Conservation (phyloP, 2,797 vertebrate species). For the Hylomyscus alleni region DNA sequence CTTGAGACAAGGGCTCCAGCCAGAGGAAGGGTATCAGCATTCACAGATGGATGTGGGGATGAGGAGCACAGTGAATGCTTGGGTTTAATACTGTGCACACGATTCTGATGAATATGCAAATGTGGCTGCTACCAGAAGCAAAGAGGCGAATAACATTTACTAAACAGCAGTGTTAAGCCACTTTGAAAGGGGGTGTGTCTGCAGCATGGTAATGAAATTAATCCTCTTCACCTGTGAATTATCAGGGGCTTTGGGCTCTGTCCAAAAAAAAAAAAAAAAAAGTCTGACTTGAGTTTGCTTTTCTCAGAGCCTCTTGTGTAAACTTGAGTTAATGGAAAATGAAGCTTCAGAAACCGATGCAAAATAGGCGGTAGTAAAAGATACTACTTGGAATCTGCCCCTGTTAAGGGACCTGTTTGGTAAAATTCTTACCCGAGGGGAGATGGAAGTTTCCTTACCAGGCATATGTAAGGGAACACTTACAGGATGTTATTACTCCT, state of each 20-base stretch:
- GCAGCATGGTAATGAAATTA: slow-evolving; percentile 79
- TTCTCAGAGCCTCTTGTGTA: slow-evolving; percentile 67
- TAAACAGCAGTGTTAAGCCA: slow-evolving; percentile 70
- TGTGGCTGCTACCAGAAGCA: slow-evolving; percentile 51
- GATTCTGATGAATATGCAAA: slow-evolving; percentile 83
- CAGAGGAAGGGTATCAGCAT: slow-evolving; percentile 56
- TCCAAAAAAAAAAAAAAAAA: slow-evolving; percentile 79
- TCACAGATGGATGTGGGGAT: neutral
- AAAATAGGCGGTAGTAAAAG: slow-evolving; percentile 63
- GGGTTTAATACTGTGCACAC: slow-evolving; percentile 53
- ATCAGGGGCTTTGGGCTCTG: slow-evolving; percentile 72
- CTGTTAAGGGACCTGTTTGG: neutral
- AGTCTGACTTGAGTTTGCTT: slow-evolving; percentile 71
- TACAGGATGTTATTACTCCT: neutral
- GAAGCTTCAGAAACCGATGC: slow-evolving; percentile 60
- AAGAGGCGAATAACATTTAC: slow-evolving; percentile 64
- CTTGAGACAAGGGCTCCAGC: slow-evolving; percentile 56
- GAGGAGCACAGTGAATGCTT: neutral
- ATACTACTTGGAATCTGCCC: slow-evolving; percentile 30
- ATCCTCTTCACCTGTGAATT: slow-evolving; percentile 83
- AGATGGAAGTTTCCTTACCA: neutral
- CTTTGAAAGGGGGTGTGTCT: slow-evolving; percentile 82
- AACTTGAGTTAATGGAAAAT: slow-evolving; percentile 78
- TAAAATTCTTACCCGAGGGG: neutral
- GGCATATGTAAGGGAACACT: neutral